Evolutionary conservation across 2,888 invertebrate genomes (phyloP).

Genomic region (Chironomus riparius): DNA sequence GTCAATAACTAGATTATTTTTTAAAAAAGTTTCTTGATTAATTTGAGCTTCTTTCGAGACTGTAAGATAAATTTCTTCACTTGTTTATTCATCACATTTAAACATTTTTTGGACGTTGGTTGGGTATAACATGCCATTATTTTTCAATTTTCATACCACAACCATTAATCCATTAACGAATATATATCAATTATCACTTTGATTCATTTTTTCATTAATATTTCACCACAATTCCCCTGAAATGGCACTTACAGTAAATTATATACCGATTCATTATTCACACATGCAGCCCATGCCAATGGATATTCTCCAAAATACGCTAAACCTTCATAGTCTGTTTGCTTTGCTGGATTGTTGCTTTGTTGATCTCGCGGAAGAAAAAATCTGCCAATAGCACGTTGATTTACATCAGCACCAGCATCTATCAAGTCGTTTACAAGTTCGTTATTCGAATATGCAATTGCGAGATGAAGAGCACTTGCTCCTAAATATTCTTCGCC

Average conservation of each 20-base stretch:
- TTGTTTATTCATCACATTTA: too few species aligned
- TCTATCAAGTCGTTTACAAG: slow-evolving; percentile 87
- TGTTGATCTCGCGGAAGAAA: slow-evolving; percentile 95
- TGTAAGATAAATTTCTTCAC: too few species aligned
- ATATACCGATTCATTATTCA: slow-evolving; percentile 94
- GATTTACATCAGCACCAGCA: slow-evolving; percentile 84
- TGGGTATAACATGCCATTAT: too few species aligned
- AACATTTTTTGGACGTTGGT: too few species aligned
- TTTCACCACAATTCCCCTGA: too few species aligned
- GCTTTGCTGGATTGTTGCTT: slow-evolving; percentile 60
- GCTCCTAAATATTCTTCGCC: slow-evolving; percentile 96
- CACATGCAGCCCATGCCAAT: slow-evolving; percentile 94
- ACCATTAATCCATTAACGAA: too few species aligned
- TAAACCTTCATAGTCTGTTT: slow-evolving; percentile 90
- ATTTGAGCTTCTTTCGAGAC: too few species aligned
- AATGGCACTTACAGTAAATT: slow-evolving; percentile 56
- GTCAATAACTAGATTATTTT: too few species aligned
- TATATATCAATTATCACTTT: too few species aligned
- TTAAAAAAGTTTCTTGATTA: too few species aligned
- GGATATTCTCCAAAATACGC: slow-evolving; percentile 98
- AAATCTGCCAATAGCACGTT: slow-evolving; percentile 85
- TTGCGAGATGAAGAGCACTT: slow-evolving; percentile 88
- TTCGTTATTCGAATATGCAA: slow-evolving; percentile 93
- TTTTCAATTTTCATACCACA: too few species aligned
- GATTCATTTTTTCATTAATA: too few species aligned